Conservation (phyloP, 2,113 vertebrate species). For the Muscicapa adusta region DNA sequence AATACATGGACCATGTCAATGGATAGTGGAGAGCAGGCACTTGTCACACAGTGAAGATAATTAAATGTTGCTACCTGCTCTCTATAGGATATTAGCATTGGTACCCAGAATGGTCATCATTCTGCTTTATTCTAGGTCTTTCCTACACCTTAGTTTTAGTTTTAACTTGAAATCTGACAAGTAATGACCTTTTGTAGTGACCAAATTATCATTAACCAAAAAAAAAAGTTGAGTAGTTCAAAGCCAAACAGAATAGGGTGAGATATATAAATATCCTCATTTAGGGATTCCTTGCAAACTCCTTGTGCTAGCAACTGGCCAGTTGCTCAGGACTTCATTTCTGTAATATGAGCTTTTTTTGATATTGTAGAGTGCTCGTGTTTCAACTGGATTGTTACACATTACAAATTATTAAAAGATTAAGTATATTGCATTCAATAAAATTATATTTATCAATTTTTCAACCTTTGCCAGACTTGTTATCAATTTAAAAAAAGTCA, state of each 20-base stretch:
- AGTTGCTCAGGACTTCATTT: background rate
- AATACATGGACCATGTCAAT: background rate
- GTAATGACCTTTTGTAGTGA: background rate
- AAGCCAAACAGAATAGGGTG: background rate
- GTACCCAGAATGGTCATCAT: background rate
- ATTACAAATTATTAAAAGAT: background rate
- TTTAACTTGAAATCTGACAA: background rate
- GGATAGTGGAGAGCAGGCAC: background rate
- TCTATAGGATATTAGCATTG: background rate
- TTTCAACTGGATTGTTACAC: background rate
- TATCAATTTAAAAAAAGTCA: constrained; percentile 1
- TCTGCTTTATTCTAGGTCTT: background rate
- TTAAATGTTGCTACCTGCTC: background rate
- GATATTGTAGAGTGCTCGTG: background rate
- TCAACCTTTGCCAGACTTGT: background rate
- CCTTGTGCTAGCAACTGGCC: background rate
- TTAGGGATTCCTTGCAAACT: background rate
- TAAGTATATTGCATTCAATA: background rate
- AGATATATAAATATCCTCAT: background rate
- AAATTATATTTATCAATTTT: constrained; percentile 20
- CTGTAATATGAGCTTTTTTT: background rate
- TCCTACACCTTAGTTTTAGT: background rate
- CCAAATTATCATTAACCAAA: background rate
- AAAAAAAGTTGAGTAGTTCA: background rate
- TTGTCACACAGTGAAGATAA: background rate